These are phyloP conservation scores for Agriopis marginaria DNA, from an alignment of 2,888 invertebrate genomes.

Conservation along the genomic window DNA sequence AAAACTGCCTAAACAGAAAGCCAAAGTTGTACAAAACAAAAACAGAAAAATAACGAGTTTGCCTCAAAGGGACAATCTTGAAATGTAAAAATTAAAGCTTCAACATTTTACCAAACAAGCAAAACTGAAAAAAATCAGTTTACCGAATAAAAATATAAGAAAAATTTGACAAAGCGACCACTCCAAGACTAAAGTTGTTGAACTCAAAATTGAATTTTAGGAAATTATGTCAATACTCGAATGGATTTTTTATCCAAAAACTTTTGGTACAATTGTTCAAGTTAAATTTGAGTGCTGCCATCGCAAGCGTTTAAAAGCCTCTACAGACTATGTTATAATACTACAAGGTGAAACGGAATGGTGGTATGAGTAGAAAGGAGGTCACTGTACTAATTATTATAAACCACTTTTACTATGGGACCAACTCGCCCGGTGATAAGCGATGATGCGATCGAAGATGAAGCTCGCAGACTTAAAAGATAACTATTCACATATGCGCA, in stretches of 20 bases:
- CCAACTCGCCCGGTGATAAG: too few species aligned
- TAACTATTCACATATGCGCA: too few species aligned
- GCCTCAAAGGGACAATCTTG: slow-evolving; percentile 27
- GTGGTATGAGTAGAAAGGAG: too few species aligned
- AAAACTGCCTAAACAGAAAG: background rate
- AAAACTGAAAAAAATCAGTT: slow-evolving; percentile 21
- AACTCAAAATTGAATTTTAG: slow-evolving; percentile 35
- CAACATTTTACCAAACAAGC: slow-evolving; percentile 23
- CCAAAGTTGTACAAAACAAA: slow-evolving; percentile 7
- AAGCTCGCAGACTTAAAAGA: too few species aligned
- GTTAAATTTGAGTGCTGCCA: slow-evolving; percentile 21
- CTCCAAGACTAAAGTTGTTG: slow-evolving; percentile 22
- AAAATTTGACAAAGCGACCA: slow-evolving; percentile 36
- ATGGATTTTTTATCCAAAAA: slow-evolving; percentile 35
- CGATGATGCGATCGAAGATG: too few species aligned
- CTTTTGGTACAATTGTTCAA: slow-evolving; percentile 20
- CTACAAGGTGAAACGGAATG: too few species aligned
- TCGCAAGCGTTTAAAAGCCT: slow-evolving; percentile 3
- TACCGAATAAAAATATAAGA: slow-evolving; percentile 18
- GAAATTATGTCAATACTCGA: slow-evolving; percentile 33
- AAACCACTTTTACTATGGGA: too few species aligned
- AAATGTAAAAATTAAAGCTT: slow-evolving; percentile 36
- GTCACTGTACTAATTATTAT: too few species aligned
- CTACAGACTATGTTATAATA: background rate
- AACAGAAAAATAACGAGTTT: slow-evolving; percentile 11